These are phyloP conservation scores for Synergus umbraculus DNA, from an alignment of 2,888 invertebrate genomes.

Conservation along the genomic window DNA sequence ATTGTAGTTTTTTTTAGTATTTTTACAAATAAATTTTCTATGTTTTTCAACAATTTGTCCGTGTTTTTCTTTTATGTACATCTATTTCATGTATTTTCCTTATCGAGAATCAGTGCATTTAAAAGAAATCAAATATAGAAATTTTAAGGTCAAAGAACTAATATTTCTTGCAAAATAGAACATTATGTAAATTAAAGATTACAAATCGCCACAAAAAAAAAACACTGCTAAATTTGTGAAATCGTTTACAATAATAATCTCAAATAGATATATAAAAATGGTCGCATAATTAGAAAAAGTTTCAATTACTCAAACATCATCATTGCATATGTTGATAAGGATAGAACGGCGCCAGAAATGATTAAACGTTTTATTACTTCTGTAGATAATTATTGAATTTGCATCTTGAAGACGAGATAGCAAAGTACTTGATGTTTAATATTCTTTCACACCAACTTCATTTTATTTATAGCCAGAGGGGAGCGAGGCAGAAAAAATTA, in stretches of 20 bases:
- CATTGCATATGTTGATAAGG: constrained; percentile 19
- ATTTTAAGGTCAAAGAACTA: not conserved
- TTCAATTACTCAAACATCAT: constrained; percentile 13
- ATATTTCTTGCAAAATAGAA: not conserved
- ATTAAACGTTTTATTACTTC: constrained; percentile 24
- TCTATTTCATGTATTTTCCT: not conserved
- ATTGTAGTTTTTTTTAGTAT: not conserved
- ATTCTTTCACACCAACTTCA: too few species aligned
- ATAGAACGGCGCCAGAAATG: constrained; percentile 24
- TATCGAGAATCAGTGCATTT: not conserved
- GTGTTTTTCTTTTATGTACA: not conserved
- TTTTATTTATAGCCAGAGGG: too few species aligned
- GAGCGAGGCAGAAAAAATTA: too few species aligned
- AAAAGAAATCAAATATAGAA: not conserved
- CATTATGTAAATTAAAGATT: too few species aligned
- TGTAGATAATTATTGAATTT: constrained; percentile 12
- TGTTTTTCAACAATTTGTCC: not conserved
- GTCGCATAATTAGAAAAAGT: not conserved
- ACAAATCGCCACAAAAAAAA: not conserved
- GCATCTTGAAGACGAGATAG: not conserved
- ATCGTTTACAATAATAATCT: not conserved
- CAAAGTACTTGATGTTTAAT: not conserved
- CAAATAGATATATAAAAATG: not conserved
- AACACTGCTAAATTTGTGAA: not conserved
- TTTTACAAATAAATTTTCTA: not conserved